Conservation (phyloP, 1,140 invertebrate genomes). For the Drosophila santomea region DNA sequence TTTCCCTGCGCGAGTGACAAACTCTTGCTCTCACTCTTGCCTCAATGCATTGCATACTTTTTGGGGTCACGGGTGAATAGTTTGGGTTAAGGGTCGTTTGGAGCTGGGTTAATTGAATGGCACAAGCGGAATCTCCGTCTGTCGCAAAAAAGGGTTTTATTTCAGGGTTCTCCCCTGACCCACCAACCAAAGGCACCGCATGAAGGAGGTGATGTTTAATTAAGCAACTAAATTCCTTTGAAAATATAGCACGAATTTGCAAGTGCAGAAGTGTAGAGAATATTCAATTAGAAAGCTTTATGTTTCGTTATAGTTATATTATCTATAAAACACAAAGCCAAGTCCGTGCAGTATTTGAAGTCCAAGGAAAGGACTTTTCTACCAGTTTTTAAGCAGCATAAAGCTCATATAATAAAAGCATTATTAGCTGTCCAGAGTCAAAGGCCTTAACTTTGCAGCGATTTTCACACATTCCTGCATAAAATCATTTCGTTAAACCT, state of each 20-base stretch:
- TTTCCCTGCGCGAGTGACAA: conserved; percentile 3
- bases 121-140: background rate
- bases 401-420: too few species aligned
- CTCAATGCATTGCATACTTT: conserved; percentile 38
- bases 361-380: background rate
- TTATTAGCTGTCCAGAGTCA: conserved; percentile 1
- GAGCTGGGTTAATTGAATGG: background rate
- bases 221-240: background rate
- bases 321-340: background rate
- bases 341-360: background rate
- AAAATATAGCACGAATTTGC: background rate
- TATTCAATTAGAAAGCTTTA: background rate
- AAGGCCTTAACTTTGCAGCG: conserved; percentile 1
- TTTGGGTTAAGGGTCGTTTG: background rate
- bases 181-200: background rate
- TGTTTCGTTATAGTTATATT: background rate
- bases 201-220: background rate
- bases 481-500: conserved; percentile 21
- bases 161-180: too few species aligned
- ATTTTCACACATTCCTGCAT: conserved; percentile 6
- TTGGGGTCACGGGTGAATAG: background rate
- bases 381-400: too few species aligned
- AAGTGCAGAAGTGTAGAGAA: background rate
- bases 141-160: background rate
- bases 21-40: conserved; percentile 25